Percentiles rank a stretch among this genome's conserved stretches.
These are phyloP conservation scores for Leptocoma aspasia DNA, from an alignment of 2,113 vertebrate genomes.

Conservation along the genomic window DNA sequence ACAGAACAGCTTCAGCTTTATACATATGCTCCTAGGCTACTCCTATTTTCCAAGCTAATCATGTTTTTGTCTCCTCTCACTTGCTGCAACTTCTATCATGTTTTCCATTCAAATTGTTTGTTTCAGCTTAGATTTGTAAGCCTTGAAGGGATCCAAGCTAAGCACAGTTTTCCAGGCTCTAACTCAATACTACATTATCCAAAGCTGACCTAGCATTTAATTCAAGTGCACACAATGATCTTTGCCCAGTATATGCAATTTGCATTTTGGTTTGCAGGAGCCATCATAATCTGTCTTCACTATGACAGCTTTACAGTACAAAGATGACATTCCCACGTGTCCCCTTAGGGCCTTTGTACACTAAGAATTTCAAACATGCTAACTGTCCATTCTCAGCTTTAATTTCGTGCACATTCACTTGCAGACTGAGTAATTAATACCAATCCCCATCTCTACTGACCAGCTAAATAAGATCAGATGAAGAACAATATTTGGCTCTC, in stretches of 20 bases:
- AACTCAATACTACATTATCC: not conserved
- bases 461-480: not conserved
- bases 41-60: not conserved
- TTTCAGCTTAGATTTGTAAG: not conserved
- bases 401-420: constrained; percentile 6
- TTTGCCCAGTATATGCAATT: not conserved
- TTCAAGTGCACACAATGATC: not conserved
- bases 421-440: not conserved
- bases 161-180: not conserved
- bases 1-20: not conserved
- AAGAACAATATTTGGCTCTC: not conserved
- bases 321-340: not conserved
- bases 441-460: not conserved
- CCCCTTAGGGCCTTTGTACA: not conserved
- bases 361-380: not conserved
- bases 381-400: not conserved
- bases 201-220: constrained; percentile 4
- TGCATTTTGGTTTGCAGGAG: not conserved
- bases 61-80: not conserved
- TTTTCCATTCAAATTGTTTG: not conserved
- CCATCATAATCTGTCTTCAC: not conserved
- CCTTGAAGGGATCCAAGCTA: not conserved
- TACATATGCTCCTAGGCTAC: not conserved
- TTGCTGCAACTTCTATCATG: not conserved
- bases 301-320: not conserved